Conservation (phyloP, 2,797 vertebrate genomes). For the Artibeus lituratus region DNA sequence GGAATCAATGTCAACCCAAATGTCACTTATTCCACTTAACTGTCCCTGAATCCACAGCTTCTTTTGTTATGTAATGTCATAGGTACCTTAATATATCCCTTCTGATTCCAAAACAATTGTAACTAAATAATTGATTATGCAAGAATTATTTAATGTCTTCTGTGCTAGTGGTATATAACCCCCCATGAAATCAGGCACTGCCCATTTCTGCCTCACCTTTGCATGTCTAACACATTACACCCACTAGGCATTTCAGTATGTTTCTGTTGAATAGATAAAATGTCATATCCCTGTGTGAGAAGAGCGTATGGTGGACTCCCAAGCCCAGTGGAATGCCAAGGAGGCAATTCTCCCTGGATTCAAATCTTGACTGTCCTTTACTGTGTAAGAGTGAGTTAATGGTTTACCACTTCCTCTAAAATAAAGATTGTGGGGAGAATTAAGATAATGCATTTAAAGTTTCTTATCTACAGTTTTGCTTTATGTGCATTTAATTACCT, state of each 20-base stretch:
- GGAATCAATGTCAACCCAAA: background rate
- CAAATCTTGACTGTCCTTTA: background rate
- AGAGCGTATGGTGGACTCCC: background rate
- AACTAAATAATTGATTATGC: background rate
- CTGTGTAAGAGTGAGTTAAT: background rate
- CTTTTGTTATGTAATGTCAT: background rate
- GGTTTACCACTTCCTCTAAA: background rate
- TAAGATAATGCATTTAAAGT: background rate
- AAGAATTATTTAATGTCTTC: background rate
- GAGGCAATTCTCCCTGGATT: background rate
- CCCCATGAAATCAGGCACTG: background rate
- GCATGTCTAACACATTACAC: background rate
- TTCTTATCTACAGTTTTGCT: background rate
- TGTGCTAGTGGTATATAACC: background rate
- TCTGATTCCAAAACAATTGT: background rate
- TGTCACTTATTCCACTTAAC: background rate
- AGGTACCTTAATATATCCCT: background rate
- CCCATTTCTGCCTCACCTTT: background rate
- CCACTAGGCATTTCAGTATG: background rate
- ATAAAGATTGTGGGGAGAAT: background rate
- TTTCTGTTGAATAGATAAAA: background rate
- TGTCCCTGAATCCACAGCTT: background rate
- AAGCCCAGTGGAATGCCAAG: background rate
- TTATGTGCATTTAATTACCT: background rate
- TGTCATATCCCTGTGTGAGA: background rate